Evolutionary conservation across 1,140 invertebrate species (phyloP).

Genomic region (Aphelinus certus): DNA sequence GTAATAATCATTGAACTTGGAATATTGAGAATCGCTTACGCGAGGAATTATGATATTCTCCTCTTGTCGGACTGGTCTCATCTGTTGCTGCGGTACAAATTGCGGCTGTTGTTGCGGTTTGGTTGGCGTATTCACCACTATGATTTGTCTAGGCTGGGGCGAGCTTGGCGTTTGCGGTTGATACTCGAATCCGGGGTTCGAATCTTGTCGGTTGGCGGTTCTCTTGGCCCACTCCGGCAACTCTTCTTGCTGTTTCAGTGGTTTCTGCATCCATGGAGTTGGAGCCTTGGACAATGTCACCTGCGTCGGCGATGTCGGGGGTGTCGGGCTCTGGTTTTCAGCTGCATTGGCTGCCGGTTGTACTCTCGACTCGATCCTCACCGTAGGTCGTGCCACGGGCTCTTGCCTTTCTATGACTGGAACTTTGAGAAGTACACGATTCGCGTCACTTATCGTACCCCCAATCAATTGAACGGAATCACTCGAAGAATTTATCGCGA

Average conservation of each 20-base stretch:
- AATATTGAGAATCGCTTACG: too few relatives aligned
- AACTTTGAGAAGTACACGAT: conserved; percentile 7
- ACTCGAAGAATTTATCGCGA: too few relatives aligned
- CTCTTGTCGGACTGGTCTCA: conserved; percentile 28
- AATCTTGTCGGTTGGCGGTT: conserved; percentile 43
- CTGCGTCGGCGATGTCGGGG: conserved; percentile 62
- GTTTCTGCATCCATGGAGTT: conserved; percentile 70
- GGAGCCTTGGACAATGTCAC: conserved; percentile 67
- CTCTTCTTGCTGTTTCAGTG: conserved; percentile 59
- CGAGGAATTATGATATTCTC: neutral
- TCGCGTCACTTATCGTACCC: conserved; percentile 6
- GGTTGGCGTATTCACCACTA: conserved; percentile 19
- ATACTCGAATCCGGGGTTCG: conserved; percentile 35
- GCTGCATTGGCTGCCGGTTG: conserved; percentile 34
- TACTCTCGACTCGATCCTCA: conserved; percentile 53
- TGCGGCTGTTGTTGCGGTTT: conserved; percentile 33
- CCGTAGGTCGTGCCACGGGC: conserved; percentile 40
- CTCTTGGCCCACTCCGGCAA: conserved; percentile 65
- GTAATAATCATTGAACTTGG: too few relatives aligned
- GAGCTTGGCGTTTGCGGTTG: conserved; percentile 40
- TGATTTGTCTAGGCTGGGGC: conserved; percentile 22
- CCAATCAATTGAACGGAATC: neutral
- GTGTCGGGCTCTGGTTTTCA: conserved; percentile 47
- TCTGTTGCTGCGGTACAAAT: conserved; percentile 32
- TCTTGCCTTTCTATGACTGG: conserved; percentile 44